Evolutionary conservation across 2,113 vertebrate genomes (phyloP).

Genomic region (Cyanistes caeruleus): DNA sequence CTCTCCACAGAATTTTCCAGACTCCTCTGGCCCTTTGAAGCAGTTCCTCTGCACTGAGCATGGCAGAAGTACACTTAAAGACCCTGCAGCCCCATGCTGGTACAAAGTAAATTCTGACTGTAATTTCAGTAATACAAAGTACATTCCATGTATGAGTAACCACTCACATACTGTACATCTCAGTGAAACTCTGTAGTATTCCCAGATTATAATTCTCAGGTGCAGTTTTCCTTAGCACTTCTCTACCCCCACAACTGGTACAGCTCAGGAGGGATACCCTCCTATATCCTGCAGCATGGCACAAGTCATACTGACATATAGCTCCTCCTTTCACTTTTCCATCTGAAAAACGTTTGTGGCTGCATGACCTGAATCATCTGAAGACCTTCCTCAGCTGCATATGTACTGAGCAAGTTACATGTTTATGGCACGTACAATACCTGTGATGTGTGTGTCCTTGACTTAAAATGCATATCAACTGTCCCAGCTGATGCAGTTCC

Average conservation of each 20-base stretch:
- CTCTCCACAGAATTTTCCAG: background rate
- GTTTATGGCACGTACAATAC: accelerated
- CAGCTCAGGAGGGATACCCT: accelerated
- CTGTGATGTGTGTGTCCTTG: accelerated
- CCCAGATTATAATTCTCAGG: background rate
- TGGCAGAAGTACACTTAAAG: accelerated
- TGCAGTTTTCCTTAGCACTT: background rate
- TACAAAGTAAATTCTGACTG: background rate
- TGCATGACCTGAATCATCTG: background rate
- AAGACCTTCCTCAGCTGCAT: background rate
- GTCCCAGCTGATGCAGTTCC: background rate
- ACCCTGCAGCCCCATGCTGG: background rate
- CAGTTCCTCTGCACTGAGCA: background rate
- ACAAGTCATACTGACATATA: background rate
- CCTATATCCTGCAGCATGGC: background rate
- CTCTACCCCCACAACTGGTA: background rate
- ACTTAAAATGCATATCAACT: background rate
- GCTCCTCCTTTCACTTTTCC: background rate
- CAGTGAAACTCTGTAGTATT: background rate
- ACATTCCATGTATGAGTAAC: background rate
- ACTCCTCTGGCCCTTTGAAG: background rate
- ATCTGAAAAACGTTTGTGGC: background rate
- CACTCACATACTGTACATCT: background rate
- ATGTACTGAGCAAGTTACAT: accelerated
- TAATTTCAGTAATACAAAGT: background rate